Base-by-base conservation (phyloP, 1,140 invertebrate genomes). In the Rhagoletis zephyria region DNA sequence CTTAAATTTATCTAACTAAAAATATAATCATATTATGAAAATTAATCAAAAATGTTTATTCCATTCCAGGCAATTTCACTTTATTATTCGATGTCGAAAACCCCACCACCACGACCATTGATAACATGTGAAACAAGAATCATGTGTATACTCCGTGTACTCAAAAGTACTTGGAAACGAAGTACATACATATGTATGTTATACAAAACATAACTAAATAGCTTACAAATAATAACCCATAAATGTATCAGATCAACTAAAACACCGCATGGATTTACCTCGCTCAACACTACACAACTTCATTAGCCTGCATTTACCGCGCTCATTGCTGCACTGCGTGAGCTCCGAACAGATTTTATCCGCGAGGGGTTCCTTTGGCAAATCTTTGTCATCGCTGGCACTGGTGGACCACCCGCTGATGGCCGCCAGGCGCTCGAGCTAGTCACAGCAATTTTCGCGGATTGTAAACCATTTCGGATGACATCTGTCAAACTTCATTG, bases 401-500 rank as follows among this genome's bases (percentile, higher is more conserved):
- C 56, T 56, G 56, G 19, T 81, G 0, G n/a, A 56, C 7, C 74
- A 81, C 74, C 14, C 74, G 48, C 48, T 81, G 74, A 56, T 9
- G 4, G 74, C 74, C 74, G 48, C n/a, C 45, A 42, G 48, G 48
- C 7, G 48, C 12, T 56, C 74, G 48, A 81, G 45, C 7, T 51
- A 16, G 45, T 19, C 48, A 3, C 7, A 81, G 48, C n/a, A 59
- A 51, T 14, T 9, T 56, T 81, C 19, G 45, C 48, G 48, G 16
- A n/a, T 81, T n/a, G 56, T n/a, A 48, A 59, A 56, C 40, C n/a
- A 19, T n/a, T 56, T 19, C 74, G 9, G n/a, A 59, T 42, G 48
- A 81, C 74, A 81, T 81, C 74, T 81, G 74, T 81, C 74, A 81
- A 81, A 81, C 74, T 81, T 81, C 74, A 51, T 81, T 81, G 16